Conservation (phyloP, 2,113 vertebrate species). For the Anser brachyrhynchus region DNA sequence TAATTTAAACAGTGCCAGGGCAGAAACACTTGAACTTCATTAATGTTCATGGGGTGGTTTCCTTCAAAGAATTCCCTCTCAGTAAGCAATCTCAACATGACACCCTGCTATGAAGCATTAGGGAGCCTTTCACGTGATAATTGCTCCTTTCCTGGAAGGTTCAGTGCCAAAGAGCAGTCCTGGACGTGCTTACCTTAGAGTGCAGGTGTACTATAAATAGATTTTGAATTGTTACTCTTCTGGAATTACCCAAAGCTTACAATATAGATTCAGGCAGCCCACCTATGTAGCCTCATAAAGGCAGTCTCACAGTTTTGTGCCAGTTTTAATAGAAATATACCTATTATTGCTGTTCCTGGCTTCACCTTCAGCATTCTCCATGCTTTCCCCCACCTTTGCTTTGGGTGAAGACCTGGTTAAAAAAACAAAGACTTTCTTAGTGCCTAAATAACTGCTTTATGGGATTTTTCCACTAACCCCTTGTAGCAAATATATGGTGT, state of each 20-base stretch:
- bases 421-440: neutral
- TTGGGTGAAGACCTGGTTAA: neutral
- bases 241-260: neutral
- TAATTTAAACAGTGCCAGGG: neutral
- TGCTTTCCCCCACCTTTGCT: rapidly evolving
- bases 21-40: neutral
- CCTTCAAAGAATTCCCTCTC: neutral
- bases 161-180: neutral
- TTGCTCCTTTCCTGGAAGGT: neutral
- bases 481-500: rapidly evolving
- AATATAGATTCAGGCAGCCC: neutral
- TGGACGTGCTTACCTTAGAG: neutral
- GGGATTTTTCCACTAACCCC: neutral
- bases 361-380: neutral
- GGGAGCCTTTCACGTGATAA: rapidly evolving
- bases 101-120: neutral
- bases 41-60: neutral
- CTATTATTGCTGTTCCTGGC: neutral
- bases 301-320: neutral
- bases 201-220: neutral
- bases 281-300: neutral
- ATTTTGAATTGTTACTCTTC: neutral
- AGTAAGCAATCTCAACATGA: neutral
- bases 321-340: neutral
- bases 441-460: rapidly evolving